Evolutionary conservation across 2,113 vertebrate species (phyloP).

Genomic region (Notechis scutatus): DNA sequence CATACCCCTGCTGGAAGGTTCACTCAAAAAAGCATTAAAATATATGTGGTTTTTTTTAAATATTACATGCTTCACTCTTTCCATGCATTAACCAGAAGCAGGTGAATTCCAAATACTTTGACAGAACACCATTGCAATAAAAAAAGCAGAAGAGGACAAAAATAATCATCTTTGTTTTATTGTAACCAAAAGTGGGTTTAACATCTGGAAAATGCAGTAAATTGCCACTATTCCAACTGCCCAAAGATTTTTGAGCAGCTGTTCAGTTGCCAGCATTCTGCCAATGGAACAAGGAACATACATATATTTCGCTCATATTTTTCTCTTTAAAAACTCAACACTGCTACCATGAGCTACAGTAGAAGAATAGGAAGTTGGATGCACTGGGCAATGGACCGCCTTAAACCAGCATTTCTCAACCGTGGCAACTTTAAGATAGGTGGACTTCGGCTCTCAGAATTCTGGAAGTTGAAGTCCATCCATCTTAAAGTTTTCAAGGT

Average conservation of each 20-base stretch:
- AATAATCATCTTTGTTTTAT: neutral
- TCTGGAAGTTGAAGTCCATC: neutral
- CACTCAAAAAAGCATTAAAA: neutral
- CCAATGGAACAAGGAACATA: neutral
- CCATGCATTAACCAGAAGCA: neutral
- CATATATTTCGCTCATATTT: neutral
- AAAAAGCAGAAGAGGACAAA: neutral
- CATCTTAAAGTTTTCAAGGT: neutral
- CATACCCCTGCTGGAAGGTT: neutral
- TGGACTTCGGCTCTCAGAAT: neutral
- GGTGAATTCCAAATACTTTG: neutral
- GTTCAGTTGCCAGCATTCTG: neutral
- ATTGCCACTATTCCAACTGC: neutral
- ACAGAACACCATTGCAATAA: neutral
- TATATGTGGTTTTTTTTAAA: neutral
- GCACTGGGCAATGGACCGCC: neutral
- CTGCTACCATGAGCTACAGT: neutral
- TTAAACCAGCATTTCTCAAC: neutral
- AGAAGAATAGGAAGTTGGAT: neutral
- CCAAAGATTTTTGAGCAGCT: neutral
- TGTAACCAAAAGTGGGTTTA: neutral
- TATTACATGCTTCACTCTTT: neutral
- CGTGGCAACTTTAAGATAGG: neutral
- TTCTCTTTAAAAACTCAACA: neutral
- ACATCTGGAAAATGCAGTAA: neutral